phyloP scores from a whole-genome alignment of 2,113 vertebrate genomes.

The Hippocampus comes region DNA sequence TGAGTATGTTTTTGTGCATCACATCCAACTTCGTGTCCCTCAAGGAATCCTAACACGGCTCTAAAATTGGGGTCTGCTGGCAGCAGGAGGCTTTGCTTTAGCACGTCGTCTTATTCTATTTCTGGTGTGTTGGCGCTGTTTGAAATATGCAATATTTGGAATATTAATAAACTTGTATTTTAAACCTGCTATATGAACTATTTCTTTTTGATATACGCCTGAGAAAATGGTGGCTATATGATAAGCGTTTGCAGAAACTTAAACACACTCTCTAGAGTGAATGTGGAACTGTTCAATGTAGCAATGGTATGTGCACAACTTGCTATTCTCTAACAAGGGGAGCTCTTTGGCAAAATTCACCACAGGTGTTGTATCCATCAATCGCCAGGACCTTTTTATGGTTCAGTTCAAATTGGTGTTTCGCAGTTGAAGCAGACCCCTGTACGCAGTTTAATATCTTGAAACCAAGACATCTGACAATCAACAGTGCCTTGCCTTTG shows the following conservation, averaged over 20 bases:
- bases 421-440: too few species aligned
- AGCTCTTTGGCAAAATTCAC: too few species aligned
- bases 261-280: neutral
- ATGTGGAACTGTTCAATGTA: too few species aligned
- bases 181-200: constrained; percentile 14
- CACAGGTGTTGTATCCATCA: too few species aligned
- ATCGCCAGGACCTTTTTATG: too few species aligned
- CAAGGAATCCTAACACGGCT: constrained; percentile 46
- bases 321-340: too few species aligned
- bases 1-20: constrained; percentile 40
- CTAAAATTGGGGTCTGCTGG: constrained; percentile 48
- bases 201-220: neutral
- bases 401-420: too few species aligned
- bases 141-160: constrained; percentile 62
- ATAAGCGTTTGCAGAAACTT: neutral
- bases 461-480: too few species aligned
- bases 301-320: too few species aligned
- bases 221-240: too few species aligned
- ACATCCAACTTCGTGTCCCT: constrained; percentile 8
- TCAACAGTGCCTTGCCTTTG: too few species aligned
- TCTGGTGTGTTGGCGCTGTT: constrained; percentile 50
- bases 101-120: constrained; percentile 32
- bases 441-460: too few species aligned
- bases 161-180: constrained; percentile 71
- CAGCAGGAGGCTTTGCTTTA: constrained; percentile 31